Percentiles rank a stretch among this genome's conserved stretches.
Evolutionary conservation across 2,888 invertebrate species (phyloP).

Genomic region (Mellilla xanthometata): DNA sequence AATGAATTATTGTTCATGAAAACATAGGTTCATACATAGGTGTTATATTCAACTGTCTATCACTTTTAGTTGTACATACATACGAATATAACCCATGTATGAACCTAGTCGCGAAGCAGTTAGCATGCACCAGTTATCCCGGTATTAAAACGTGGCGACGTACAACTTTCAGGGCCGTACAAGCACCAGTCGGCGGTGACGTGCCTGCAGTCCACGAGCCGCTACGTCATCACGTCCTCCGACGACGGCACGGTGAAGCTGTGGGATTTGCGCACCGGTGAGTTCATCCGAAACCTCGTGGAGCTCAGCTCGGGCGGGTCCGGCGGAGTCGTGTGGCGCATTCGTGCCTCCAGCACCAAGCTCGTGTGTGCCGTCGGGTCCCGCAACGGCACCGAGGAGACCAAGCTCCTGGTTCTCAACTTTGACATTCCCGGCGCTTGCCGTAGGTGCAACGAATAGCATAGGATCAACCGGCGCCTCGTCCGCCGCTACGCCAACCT

Average conservation of each 20-base stretch:
- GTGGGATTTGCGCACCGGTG: conserved; percentile 98
- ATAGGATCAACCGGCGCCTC: conserved; percentile 73
- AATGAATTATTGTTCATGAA: too few species aligned
- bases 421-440: conserved; percentile 93
- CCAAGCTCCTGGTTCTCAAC: conserved; percentile 97
- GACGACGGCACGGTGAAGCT: conserved; percentile 99
- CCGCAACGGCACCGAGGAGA: conserved; percentile 99
- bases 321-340: conserved; percentile 99
- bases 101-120: too few species aligned
- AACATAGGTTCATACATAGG: too few species aligned
- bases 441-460: conserved; percentile 82
- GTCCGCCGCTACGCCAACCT: conserved; percentile 71
- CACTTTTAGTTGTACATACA: too few species aligned
- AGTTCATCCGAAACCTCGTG: conserved; percentile 97
- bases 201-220: conserved; percentile 97
- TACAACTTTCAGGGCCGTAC: conserved; percentile 87
- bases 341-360: conserved; percentile 96
- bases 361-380: conserved; percentile 99
- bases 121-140: too few species aligned
- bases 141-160: neutral
- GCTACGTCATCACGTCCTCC: conserved; percentile 99
- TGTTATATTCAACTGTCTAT: too few species aligned
- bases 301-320: conserved; percentile 96
- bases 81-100: too few species aligned
- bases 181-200: conserved; percentile 99